Percentiles rank a stretch among this genome's conserved stretches.
Evolutionary conservation across 2,888 invertebrate species (phyloP).

Genomic region (Pelosia muscerda): DNA sequence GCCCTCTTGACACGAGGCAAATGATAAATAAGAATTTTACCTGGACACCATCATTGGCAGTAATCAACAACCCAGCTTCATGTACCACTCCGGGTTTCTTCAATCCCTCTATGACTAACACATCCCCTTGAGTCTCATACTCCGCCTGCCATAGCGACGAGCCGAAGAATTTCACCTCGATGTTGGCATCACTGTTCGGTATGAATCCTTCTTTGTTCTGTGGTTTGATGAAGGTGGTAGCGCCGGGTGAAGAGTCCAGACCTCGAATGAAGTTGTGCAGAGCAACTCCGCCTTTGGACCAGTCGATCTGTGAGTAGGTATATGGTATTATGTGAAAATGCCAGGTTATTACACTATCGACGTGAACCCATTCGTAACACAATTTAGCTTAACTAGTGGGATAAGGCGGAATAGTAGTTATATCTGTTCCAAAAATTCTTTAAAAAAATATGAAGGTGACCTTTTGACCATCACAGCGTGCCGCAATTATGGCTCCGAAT

Average conservation of each 20-base stretch:
- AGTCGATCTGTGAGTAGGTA: slow-evolving; percentile 87
- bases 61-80: slow-evolving; percentile 92
- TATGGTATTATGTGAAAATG: neutral
- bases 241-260: slow-evolving; percentile 97
- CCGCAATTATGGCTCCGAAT: too few species aligned
- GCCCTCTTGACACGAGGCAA: too few species aligned
- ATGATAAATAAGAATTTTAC: slow-evolving; percentile 52
- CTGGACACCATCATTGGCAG: slow-evolving; percentile 92
- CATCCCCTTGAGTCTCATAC: slow-evolving; percentile 85
- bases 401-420: too few species aligned
- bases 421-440: too few species aligned
- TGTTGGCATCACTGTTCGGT: slow-evolving; percentile 63
- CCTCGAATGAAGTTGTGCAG: slow-evolving; percentile 98
- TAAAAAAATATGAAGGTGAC: too few species aligned
- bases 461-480: too few species aligned
- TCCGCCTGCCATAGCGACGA: slow-evolving; percentile 90
- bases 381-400: too few species aligned
- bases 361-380: too few species aligned
- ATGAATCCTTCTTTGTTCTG: slow-evolving; percentile 74
- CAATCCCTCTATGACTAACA: slow-evolving; percentile 88
- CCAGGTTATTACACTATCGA: too few species aligned
- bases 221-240: slow-evolving; percentile 88
- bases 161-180: slow-evolving; percentile 90
- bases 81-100: slow-evolving; percentile 90
- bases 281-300: slow-evolving; percentile 89